phyloP scores from a whole-genome alignment of 2,888 invertebrate species.

The Ectemnius cavifrons region DNA sequence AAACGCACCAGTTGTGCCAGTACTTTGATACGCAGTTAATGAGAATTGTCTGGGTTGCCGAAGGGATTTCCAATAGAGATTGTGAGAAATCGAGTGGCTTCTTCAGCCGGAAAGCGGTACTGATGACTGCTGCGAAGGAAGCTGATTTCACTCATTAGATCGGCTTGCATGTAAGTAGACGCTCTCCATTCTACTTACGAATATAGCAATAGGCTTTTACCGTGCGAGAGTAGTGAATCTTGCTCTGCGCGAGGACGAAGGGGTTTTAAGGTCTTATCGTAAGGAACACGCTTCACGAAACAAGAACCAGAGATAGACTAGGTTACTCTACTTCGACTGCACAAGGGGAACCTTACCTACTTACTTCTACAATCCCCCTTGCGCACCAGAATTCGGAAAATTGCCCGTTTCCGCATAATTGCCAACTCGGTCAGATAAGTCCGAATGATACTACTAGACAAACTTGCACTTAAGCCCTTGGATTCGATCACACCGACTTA shows the following conservation, averaged over 20 bases:
- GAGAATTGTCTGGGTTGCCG: too few species aligned
- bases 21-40: too few species aligned
- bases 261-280: conserved; percentile 59
- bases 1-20: too few species aligned
- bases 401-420: conserved; percentile 57
- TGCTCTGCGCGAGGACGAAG: conserved; percentile 35
- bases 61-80: too few species aligned
- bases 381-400: conserved; percentile 54
- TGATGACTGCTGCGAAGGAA: not conserved
- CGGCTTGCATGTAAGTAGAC: conserved; percentile 44
- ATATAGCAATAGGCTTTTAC: not conserved
- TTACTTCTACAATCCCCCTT: conserved; percentile 38
- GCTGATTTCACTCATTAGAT: conserved; percentile 43
- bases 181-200: conserved; percentile 20
- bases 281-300: conserved; percentile 58
- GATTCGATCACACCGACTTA: not conserved
- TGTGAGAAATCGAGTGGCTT: too few species aligned
- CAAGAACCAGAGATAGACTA: conserved; percentile 55
- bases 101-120: too few species aligned
- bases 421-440: conserved; percentile 6
- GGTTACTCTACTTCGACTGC: conserved; percentile 57
- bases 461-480: not conserved
- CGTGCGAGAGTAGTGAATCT: conserved; percentile 46
- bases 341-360: conserved; percentile 17
- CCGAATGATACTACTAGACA: not conserved